Conservation (phyloP, 1,140 invertebrate species). For the Calephelis virginiensis region DNA sequence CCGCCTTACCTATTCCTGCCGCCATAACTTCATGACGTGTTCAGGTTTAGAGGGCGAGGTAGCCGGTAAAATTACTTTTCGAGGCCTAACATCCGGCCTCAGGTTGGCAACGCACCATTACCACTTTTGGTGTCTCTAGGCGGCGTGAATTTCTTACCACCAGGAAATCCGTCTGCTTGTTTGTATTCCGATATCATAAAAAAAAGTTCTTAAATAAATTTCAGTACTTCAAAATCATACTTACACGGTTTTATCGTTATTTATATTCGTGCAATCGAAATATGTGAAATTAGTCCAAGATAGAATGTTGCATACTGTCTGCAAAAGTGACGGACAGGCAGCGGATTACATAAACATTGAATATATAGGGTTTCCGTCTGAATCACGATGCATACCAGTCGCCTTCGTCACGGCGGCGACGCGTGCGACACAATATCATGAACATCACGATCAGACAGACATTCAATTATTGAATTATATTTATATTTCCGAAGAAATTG, state of each 20-base stretch:
- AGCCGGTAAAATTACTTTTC: too few relatives aligned
- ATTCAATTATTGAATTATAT: conserved; percentile 24
- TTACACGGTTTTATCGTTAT: conserved; percentile 1
- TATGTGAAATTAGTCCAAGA: conserved; percentile 17
- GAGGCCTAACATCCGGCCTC: too few relatives aligned
- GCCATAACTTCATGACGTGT: too few relatives aligned
- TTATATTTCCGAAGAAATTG: not conserved
- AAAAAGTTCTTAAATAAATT: too few relatives aligned
- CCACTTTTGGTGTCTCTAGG: too few relatives aligned
- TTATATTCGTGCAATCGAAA: conserved; percentile 3
- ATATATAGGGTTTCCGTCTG: conserved; percentile 73
- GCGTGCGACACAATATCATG: conserved; percentile 57
- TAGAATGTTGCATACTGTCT: conserved; percentile 34
- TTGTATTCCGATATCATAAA: too few relatives aligned
- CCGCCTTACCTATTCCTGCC: too few relatives aligned
- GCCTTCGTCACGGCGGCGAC: conserved; percentile 65
- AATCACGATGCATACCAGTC: conserved; percentile 71
- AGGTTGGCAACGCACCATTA: too few relatives aligned
- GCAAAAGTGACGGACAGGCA: conserved; percentile 54
- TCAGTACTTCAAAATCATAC: not conserved
- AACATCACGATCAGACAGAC: conserved; percentile 48
- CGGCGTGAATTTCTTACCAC: too few relatives aligned
- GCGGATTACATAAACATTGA: conserved; percentile 67
- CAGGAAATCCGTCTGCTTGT: too few relatives aligned
- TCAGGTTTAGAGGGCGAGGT: too few relatives aligned